Evolutionary conservation across 2,113 vertebrate species (phyloP).

Genomic region (Phoenicopterus ruber): DNA sequence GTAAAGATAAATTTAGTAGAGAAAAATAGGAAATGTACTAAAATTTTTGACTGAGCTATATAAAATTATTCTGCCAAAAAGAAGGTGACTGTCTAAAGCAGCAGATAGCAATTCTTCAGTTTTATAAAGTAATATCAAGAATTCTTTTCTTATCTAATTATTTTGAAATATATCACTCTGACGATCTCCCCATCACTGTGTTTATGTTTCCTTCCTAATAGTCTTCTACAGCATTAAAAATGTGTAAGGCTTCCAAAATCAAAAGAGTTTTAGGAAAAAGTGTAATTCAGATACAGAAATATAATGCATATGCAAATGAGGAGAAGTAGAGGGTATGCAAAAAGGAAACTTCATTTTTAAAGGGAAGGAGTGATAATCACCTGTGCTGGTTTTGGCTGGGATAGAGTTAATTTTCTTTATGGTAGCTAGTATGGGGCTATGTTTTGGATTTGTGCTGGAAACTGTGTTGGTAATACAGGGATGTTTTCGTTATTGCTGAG

Average conservation of each 20-base stretch:
- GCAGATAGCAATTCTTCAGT: background rate
- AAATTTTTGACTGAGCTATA: background rate
- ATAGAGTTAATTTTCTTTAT: too few species aligned
- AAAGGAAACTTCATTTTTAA: background rate
- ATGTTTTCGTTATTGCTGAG: too few species aligned
- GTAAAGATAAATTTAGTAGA: background rate
- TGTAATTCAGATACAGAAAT: background rate
- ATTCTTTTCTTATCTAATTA: background rate
- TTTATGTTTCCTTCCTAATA: background rate
- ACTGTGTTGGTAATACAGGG: too few species aligned
- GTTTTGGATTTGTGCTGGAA: too few species aligned
- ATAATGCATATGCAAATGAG: background rate
- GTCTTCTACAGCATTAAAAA: background rate
- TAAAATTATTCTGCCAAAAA: background rate
- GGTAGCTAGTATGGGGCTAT: too few species aligned
- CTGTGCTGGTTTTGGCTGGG: too few species aligned
- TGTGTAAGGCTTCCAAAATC: background rate
- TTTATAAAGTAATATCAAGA: background rate
- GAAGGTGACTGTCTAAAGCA: background rate
- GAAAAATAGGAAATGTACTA: background rate
- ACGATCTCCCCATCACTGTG: background rate
- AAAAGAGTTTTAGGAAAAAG: background rate
- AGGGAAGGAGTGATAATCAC: background rate
- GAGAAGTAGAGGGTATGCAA: background rate
- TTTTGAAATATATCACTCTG: background rate